These are phyloP conservation scores for Cataglyphis altisquamis DNA, from an alignment of 2,888 invertebrate species.

Conservation along the genomic window DNA sequence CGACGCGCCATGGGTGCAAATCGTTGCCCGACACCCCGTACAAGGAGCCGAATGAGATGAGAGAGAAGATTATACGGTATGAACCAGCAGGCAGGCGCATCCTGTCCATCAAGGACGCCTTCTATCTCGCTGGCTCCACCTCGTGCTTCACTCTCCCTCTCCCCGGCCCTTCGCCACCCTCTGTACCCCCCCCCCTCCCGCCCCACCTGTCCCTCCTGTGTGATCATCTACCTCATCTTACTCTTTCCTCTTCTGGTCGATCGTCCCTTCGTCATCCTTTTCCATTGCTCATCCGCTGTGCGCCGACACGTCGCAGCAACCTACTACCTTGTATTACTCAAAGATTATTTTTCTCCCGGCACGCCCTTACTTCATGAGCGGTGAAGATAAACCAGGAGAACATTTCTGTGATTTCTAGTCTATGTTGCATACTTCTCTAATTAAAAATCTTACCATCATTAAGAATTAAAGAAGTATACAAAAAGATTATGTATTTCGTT, in stretches of 20 bases:
- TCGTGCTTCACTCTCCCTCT: conserved; percentile 65
- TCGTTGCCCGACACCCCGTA: conserved; percentile 79
- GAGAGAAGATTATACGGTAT: conserved; percentile 81
- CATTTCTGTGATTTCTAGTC: conserved; percentile 24
- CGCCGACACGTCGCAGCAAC: conserved; percentile 71
- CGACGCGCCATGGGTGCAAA: conserved; percentile 76
- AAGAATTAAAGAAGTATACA: not conserved
- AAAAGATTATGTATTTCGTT: not conserved
- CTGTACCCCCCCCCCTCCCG: not conserved
- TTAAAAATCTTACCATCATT: not conserved
- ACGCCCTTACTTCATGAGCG: conserved; percentile 64
- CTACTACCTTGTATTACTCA: conserved; percentile 73
- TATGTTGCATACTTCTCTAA: conserved; percentile 11
- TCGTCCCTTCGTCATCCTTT: conserved; percentile 33
- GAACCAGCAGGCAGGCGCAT: conserved; percentile 80
- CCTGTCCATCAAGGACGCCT: conserved; percentile 83
- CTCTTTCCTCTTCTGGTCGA: conserved; percentile 44
- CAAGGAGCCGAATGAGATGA: conserved; percentile 80
- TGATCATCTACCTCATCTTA: conserved; percentile 42
- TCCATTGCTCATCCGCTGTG: conserved; percentile 50
- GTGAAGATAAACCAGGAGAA: conserved; percentile 30
- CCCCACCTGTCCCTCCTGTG: not conserved
- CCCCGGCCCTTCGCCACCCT: conserved; percentile 42
- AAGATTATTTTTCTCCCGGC: conserved; percentile 68
- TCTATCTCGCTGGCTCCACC: conserved; percentile 78